These are phyloP conservation scores for Coreius guichenoti DNA, from an alignment of 2,797 vertebrate genomes.

Conservation along the genomic window DNA sequence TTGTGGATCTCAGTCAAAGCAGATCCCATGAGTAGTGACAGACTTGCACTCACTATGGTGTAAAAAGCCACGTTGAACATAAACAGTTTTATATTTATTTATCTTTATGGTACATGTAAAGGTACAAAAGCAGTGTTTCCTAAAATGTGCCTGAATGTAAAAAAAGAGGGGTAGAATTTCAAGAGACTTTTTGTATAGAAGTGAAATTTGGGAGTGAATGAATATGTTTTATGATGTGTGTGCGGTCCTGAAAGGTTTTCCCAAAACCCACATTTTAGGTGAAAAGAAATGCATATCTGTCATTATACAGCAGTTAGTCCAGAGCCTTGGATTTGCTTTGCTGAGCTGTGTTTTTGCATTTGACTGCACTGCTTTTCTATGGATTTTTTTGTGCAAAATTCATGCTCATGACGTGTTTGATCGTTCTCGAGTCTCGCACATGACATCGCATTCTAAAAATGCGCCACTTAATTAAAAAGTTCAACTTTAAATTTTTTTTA, in stretches of 20 bases:
- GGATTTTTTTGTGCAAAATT: neutral
- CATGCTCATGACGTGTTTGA: neutral
- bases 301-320: neutral
- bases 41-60: conserved; percentile 74
- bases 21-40: conserved; percentile 85
- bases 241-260: neutral
- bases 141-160: conserved; percentile 28
- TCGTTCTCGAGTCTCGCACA: neutral
- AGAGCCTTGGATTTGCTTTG: neutral
- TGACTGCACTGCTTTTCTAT: neutral
- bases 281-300: neutral
- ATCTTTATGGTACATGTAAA: conserved; percentile 62
- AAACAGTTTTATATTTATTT: conserved; percentile 57
- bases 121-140: conserved; percentile 27
- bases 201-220: neutral
- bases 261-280: neutral
- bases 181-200: neutral
- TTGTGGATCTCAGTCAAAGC: conserved; percentile 95
- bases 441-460: neutral
- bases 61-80: conserved; percentile 53
- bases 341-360: neutral
- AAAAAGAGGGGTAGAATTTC: neutral
- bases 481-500: neutral
- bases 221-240: neutral
- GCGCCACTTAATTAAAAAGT: neutral